Evolutionary conservation across 2,113 vertebrate species (phyloP).

Genomic region (Dicentrarchus labrax): DNA sequence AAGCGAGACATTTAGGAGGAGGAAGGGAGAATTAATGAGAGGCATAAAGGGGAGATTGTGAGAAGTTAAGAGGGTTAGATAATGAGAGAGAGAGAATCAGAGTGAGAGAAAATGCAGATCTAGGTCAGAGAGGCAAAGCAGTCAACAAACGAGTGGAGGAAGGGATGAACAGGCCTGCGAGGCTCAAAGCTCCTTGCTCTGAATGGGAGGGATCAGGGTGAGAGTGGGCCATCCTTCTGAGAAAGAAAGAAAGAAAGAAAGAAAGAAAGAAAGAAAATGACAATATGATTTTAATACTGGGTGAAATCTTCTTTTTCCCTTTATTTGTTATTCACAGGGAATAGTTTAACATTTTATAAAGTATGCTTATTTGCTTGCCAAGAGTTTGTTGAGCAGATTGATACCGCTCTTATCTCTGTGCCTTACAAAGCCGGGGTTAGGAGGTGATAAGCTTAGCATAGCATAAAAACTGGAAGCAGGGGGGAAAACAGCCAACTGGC

Average conservation of each 20-base stretch:
- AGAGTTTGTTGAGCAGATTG: neutral
- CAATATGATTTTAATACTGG: neutral
- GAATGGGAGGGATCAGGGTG: conserved; percentile 54
- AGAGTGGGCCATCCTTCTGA: conserved; percentile 20
- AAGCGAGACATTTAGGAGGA: conserved; percentile 52
- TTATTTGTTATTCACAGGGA: conserved; percentile 1
- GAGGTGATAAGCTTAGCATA: neutral
- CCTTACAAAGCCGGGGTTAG: neutral
- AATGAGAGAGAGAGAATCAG: conserved; percentile 67
- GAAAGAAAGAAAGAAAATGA: conserved; percentile 1
- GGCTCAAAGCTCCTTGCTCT: conserved; percentile 48
- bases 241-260: conserved; percentile 8
- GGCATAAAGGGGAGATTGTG: conserved; percentile 72
- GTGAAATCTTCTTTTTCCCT: conserved; percentile 1
- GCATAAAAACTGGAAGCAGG: neutral
- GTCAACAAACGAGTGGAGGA: conserved; percentile 67
- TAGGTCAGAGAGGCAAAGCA: conserved; percentile 77
- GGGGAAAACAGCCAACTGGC: neutral
- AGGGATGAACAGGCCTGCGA: conserved; percentile 61
- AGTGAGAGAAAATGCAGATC: conserved; percentile 65
- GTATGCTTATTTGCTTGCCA: neutral
- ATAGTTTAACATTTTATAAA: neutral
- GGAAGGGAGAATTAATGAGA: conserved; percentile 63
- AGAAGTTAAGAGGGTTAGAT: conserved; percentile 74
- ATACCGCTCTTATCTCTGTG: neutral